phyloP scores from a whole-genome alignment of 2,113 vertebrate genomes.

The Syrmaticus mikado region DNA sequence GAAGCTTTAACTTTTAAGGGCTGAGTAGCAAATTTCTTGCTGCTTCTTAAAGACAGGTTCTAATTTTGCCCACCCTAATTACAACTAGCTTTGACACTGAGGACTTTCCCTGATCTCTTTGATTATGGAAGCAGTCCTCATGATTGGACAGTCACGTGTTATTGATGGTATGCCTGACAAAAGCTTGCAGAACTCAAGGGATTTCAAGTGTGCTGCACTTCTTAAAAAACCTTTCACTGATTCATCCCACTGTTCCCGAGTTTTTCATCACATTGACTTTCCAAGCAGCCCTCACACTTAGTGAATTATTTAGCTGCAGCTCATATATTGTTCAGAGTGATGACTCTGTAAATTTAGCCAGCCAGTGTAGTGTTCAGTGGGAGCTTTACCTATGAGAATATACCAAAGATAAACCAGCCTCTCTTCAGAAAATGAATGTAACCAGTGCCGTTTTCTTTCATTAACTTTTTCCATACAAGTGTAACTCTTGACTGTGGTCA shows the following conservation, averaged over 20 bases:
- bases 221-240: background rate
- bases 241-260: background rate
- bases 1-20: background rate
- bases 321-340: background rate
- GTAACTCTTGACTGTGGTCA: background rate
- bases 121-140: background rate
- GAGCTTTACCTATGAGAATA: background rate
- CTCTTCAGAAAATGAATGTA: background rate
- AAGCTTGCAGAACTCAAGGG: background rate
- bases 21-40: background rate
- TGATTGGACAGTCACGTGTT: fast-evolving
- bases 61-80: background rate
- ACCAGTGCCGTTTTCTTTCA: background rate
- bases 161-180: background rate
- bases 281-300: background rate
- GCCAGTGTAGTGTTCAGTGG: too few relatives aligned
- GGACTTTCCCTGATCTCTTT: background rate
- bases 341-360: background rate
- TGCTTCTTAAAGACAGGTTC: background rate
- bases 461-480: background rate
- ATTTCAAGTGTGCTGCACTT: background rate
- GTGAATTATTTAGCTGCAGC: background rate
- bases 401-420: background rate
- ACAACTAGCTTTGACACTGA: background rate
- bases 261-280: background rate